These are phyloP conservation scores for Leptinotarsa rubiginosa DNA, from an alignment of 2,888 invertebrate species.

Conservation along the genomic window DNA sequence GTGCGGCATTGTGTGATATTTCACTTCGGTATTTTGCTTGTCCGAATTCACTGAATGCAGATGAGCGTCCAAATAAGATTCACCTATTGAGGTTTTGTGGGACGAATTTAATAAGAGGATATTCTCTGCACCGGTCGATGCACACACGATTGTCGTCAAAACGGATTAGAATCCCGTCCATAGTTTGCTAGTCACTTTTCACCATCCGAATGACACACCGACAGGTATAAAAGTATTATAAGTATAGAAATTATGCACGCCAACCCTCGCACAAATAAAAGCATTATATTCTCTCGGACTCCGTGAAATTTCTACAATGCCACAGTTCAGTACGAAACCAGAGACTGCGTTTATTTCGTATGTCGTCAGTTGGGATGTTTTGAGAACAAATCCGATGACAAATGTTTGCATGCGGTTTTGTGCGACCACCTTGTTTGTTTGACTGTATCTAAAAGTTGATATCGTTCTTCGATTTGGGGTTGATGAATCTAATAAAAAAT, in stretches of 20 bases:
- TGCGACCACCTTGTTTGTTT: neutral
- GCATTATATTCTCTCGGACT: constrained; percentile 21
- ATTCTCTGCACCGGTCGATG: constrained; percentile 13
- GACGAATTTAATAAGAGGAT: constrained; percentile 26
- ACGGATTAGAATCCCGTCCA: constrained; percentile 38
- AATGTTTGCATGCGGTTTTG: constrained; percentile 4
- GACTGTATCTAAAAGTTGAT: neutral
- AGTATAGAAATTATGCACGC: constrained; percentile 28
- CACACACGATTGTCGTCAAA: constrained; percentile 46
- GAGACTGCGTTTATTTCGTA: constrained; percentile 10
- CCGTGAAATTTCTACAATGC: constrained; percentile 28
- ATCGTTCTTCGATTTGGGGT: neutral
- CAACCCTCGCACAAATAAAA: constrained; percentile 30
- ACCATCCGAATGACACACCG: constrained; percentile 23
- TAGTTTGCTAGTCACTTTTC: constrained; percentile 46
- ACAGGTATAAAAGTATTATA: constrained; percentile 33
- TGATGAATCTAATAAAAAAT: too few species aligned
- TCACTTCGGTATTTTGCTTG: constrained; percentile 3
- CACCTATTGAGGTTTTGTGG: neutral
- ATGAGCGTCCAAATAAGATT: constrained; percentile 10
- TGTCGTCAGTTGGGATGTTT: neutral
- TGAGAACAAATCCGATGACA: neutral
- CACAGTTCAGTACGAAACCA: constrained; percentile 23
- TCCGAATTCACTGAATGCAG: constrained; percentile 12
- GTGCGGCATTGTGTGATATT: neutral